phyloP scores from a whole-genome alignment of 2,113 vertebrate genomes.

The Dromaius novaehollandiae region DNA sequence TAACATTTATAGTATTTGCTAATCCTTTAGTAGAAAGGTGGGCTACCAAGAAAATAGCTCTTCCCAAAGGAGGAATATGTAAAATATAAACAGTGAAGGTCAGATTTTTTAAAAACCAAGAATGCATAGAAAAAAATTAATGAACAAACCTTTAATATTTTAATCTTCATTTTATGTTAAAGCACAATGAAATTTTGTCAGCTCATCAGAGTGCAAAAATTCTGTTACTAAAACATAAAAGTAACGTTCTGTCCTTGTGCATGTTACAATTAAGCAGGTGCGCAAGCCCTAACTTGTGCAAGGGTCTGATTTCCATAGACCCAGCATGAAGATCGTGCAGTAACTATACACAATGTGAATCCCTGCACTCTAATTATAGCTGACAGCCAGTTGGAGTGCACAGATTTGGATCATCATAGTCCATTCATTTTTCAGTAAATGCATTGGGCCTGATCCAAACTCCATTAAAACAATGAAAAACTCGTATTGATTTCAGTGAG shows the following conservation, averaged over 20 bases:
- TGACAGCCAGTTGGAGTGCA: background rate
- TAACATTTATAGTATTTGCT: constrained; percentile 54
- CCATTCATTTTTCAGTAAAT: background rate
- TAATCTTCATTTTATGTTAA: background rate
- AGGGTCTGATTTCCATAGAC: rapidly evolving
- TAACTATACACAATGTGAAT: background rate
- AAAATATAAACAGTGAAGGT: background rate
- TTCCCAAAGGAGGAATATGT: background rate
- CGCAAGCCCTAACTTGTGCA: background rate
- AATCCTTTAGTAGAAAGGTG: constrained; percentile 3
- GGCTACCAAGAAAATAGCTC: background rate
- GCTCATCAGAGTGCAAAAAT: background rate
- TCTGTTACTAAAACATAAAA: background rate
- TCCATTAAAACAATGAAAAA: background rate
- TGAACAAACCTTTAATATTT: background rate
- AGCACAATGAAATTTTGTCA: background rate
- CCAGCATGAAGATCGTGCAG: background rate
- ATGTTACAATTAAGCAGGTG: background rate
- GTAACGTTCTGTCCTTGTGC: background rate
- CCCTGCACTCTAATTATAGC: background rate
- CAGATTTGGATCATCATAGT: background rate
- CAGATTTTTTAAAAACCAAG: background rate
- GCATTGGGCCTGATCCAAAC: background rate
- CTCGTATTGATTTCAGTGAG: background rate
- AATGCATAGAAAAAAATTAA: background rate